Conservation (phyloP, 2,797 vertebrate genomes). For the Bradypus variegatus region DNA sequence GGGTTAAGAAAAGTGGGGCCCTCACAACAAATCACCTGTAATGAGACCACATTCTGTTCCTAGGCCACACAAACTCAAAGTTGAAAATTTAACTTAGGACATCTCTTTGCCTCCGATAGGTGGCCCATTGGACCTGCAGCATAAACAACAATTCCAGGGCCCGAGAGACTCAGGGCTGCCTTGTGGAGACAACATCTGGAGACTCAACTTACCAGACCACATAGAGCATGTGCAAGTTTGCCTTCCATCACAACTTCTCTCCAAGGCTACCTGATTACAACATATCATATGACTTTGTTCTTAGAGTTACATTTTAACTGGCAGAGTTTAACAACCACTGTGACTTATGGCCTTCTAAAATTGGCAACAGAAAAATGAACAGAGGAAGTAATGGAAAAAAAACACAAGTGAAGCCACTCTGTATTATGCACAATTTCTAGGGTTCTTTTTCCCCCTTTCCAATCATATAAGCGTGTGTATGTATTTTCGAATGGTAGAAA, state of each 20-base stretch:
- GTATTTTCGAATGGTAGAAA: conserved; percentile 79
- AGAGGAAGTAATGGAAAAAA: conserved; percentile 86
- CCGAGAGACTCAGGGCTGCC: not conserved
- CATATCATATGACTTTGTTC: conserved; percentile 72
- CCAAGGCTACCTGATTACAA: conserved; percentile 63
- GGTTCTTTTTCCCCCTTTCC: conserved; percentile 71
- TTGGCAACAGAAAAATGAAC: conserved; percentile 76
- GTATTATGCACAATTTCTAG: conserved; percentile 80
- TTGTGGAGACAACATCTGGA: not conserved
- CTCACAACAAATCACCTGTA: not conserved
- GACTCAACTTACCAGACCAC: not conserved
- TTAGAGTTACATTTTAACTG: conserved; percentile 77
- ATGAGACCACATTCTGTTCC: not conserved
- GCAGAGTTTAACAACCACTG: conserved; percentile 75
- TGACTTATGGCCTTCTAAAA: conserved; percentile 78
- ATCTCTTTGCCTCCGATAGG: not conserved
- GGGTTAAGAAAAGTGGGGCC: not conserved
- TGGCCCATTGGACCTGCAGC: not conserved
- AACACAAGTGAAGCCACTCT: conserved; percentile 76
- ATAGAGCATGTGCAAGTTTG: not conserved
- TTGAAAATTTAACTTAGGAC: not conserved
- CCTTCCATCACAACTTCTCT: conserved; percentile 47
- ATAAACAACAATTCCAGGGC: not conserved
- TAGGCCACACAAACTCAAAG: not conserved
- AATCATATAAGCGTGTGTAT: not conserved